Percentiles rank a stretch among this genome's conserved stretches.
These are phyloP conservation scores for Apis mellifera DNA, from an alignment of 1,140 invertebrate genomes.

Conservation along the genomic window Amel_HAv3.1 CM009938.2:11082001-11082500, in stretches of 20 bases:
- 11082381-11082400: too few relatives aligned
- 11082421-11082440: too few relatives aligned
- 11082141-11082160: not conserved
- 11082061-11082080: not conserved
- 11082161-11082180: slow-evolving; percentile 11
- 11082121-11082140: slow-evolving; percentile 15
- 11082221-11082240: not conserved
- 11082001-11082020: too few relatives aligned
- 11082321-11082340: too few relatives aligned
- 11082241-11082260: not conserved
- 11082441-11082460: too few relatives aligned
- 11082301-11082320: too few relatives aligned
- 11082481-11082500: too few relatives aligned
- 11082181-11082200: slow-evolving; percentile 13
- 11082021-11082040: too few relatives aligned
- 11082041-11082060: not conserved
- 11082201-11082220: not conserved
- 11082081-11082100: not conserved
- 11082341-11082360: too few relatives aligned
- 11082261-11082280: not conserved
- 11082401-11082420: too few relatives aligned
- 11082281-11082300: not conserved
- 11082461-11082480: too few relatives aligned
- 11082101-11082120: slow-evolving; percentile 30
- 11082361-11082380: too few relatives aligned